Conservation (phyloP, 2,113 vertebrate genomes). For the Eleginops maclovinus region DNA sequence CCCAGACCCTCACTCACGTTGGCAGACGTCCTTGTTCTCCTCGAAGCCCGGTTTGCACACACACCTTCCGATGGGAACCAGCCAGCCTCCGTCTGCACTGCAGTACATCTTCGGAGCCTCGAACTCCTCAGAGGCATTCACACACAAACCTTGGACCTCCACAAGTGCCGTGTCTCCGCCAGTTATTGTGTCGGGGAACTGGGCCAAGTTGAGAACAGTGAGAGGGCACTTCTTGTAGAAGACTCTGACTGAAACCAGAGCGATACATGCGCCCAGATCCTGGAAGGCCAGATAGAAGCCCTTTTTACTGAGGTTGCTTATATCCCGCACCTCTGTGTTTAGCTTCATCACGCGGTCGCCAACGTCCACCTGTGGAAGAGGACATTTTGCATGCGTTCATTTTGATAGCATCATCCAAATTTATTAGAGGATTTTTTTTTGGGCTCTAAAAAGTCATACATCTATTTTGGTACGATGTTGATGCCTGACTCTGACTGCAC, state of each 20-base stretch:
- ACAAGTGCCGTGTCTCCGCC: slow-evolving; percentile 88
- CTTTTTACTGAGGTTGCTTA: slow-evolving; percentile 87
- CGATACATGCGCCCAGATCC: slow-evolving; percentile 88
- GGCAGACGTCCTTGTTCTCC: slow-evolving; percentile 86
- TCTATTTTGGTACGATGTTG: background rate
- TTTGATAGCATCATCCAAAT: background rate
- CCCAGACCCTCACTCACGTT: slow-evolving; percentile 80
- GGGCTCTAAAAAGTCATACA: background rate
- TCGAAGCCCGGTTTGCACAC: slow-evolving; percentile 88
- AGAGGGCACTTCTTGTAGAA: slow-evolving; percentile 89
- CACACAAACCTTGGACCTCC: slow-evolving; percentile 86
- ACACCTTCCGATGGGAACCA: slow-evolving; percentile 88
- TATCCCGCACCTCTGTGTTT: slow-evolving; percentile 88
- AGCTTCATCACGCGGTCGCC: slow-evolving; percentile 89
- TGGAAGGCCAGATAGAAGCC: slow-evolving; percentile 90
- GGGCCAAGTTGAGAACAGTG: slow-evolving; percentile 85
- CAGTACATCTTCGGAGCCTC: slow-evolving; percentile 89
- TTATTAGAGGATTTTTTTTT: background rate
- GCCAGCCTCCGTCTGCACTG: slow-evolving; percentile 89
- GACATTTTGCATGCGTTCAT: slow-evolving; percentile 2
- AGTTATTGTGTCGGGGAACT: slow-evolving; percentile 88
- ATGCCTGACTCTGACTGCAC: slow-evolving; percentile 4
- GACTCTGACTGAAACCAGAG: slow-evolving; percentile 87
- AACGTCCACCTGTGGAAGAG: slow-evolving; percentile 81
- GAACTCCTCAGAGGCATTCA: slow-evolving; percentile 87